A percentile compares a stretch with the other conserved stretches of the same genome.
These are phyloP conservation scores for Pecten maximus DNA, from an alignment of 2,888 invertebrate species.

Conservation along the genomic window DNA sequence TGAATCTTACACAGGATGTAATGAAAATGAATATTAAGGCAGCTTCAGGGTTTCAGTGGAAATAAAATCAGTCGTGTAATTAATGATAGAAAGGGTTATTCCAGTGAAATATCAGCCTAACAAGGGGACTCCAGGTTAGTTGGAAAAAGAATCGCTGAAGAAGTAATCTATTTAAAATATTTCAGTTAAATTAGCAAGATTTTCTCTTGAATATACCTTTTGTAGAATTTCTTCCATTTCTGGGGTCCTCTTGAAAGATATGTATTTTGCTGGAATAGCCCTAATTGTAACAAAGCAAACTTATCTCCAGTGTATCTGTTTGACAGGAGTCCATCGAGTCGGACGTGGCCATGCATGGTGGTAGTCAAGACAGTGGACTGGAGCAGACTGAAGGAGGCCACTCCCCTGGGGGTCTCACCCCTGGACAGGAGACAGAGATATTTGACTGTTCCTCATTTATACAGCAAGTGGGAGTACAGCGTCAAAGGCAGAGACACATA, in stretches of 20 bases:
- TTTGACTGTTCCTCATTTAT: constrained; percentile 66
- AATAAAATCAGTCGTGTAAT: neutral
- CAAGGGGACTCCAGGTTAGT: too few species aligned
- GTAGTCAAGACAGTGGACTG: constrained; percentile 15
- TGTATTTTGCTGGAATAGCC: too few species aligned
- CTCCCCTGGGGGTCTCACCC: constrained; percentile 9
- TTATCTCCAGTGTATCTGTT: neutral
- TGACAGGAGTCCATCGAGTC: constrained; percentile 12
- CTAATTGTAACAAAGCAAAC: too few species aligned
- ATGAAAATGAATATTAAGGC: neutral
- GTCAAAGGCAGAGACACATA: constrained; percentile 38
- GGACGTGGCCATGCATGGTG: neutral
- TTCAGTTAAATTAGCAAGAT: too few species aligned
- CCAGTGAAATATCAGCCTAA: too few species aligned
- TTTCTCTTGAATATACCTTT: too few species aligned
- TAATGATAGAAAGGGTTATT: too few species aligned
- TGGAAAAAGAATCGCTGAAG: too few species aligned
- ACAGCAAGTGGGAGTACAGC: constrained; percentile 45
- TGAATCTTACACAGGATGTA: too few species aligned
- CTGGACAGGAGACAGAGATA: constrained; percentile 61
- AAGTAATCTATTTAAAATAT: too few species aligned
- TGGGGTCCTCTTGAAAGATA: too few species aligned
- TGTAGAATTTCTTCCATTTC: too few species aligned
- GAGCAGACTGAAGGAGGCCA: constrained; percentile 7
- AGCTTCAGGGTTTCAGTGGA: neutral